phyloP scores from a whole-genome alignment of 2,113 vertebrate species.

The Cygnus buccinator region DNA sequence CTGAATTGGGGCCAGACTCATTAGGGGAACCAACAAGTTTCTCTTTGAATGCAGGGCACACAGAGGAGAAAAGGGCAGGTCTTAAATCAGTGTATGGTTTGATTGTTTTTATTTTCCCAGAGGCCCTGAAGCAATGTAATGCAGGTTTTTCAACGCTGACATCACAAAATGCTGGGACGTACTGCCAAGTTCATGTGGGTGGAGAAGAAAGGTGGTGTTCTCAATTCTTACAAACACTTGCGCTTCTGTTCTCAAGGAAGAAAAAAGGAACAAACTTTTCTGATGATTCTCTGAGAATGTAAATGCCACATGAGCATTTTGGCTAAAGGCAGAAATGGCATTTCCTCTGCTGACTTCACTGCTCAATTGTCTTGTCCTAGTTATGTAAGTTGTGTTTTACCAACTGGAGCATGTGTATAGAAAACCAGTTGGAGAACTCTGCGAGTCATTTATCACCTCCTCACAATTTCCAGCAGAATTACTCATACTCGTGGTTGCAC shows the following conservation, averaged over 20 bases:
- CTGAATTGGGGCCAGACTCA: background rate
- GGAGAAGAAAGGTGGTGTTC: conserved; percentile 45
- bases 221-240: conserved; percentile 33
- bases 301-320: background rate
- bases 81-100: background rate
- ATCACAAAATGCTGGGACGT: conserved; percentile 26
- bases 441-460: conserved; percentile 21
- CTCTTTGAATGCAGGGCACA: background rate
- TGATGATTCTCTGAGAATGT: background rate
- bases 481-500: conserved; percentile 39
- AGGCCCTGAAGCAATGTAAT: background rate
- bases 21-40: background rate
- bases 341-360: conserved; percentile 60
- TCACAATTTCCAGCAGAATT: conserved; percentile 51
- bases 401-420: conserved; percentile 2
- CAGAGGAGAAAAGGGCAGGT: background rate
- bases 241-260: conserved; percentile 32
- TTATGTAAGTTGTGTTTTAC: conserved; percentile 58
- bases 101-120: conserved; percentile 52
- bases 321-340: background rate
- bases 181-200: conserved; percentile 55
- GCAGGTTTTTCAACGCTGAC: conserved; percentile 47
- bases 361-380: conserved; percentile 28
- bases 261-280: background rate
- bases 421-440: conserved; percentile 52